phyloP scores from a whole-genome alignment of 2,888 invertebrate species.

The Ectobius pallidus region DNA sequence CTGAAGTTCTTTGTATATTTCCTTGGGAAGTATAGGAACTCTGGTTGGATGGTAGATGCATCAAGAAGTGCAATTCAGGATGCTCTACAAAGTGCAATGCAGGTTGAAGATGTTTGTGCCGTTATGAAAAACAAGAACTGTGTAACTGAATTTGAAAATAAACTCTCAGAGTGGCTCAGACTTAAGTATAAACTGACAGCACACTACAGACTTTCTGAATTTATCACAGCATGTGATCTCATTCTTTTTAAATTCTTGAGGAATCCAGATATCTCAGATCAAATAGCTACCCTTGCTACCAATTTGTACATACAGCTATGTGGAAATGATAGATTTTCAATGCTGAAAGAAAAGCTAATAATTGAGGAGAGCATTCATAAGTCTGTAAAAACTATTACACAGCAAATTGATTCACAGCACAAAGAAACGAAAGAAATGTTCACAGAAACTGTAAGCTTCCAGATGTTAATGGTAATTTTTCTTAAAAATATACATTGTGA shows the following conservation, averaged over 20 bases:
- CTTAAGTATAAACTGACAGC: slow-evolving; percentile 47
- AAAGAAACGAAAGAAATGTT: neutral
- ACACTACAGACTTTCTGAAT: slow-evolving; percentile 48
- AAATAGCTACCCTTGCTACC: slow-evolving; percentile 55
- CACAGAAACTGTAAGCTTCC: neutral
- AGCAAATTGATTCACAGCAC: neutral
- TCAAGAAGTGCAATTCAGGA: slow-evolving; percentile 59
- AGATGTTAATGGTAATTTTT: neutral
- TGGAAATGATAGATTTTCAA: slow-evolving; percentile 55
- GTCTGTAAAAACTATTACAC: neutral
- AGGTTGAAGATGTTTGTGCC: slow-evolving; percentile 61
- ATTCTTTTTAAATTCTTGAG: slow-evolving; percentile 57
- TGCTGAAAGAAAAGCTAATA: slow-evolving; percentile 51
- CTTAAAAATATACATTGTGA: neutral
- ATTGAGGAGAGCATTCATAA: neutral
- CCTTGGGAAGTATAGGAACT: slow-evolving; percentile 54
- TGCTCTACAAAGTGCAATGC: slow-evolving; percentile 60
- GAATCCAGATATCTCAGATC: slow-evolving; percentile 49
- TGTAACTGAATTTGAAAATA: slow-evolving; percentile 54
- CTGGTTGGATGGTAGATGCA: slow-evolving; percentile 57
- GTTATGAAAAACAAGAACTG: slow-evolving; percentile 55
- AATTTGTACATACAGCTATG: slow-evolving; percentile 55
- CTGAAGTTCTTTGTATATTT: neutral
- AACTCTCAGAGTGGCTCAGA: slow-evolving; percentile 54
- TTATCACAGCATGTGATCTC: slow-evolving; percentile 57